phyloP scores from a whole-genome alignment of 2,113 vertebrate species.

The Geococcyx californianus region DNA sequence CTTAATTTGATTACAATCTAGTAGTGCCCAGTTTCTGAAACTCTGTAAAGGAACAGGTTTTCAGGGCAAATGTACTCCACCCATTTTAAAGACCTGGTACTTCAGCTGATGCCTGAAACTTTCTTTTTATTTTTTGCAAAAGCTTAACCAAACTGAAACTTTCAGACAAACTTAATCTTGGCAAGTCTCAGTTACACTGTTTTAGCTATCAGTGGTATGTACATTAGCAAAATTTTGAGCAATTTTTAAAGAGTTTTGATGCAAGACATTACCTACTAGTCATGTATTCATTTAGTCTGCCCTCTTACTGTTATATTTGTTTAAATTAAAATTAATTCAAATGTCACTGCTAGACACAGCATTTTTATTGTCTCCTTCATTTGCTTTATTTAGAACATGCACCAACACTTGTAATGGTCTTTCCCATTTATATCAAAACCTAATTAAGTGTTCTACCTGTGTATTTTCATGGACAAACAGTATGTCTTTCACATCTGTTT shows the following conservation, averaged over 20 bases:
- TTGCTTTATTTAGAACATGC: background rate
- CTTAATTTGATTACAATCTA: background rate
- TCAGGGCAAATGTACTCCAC: background rate
- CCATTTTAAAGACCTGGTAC: background rate
- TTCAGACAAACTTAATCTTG: background rate
- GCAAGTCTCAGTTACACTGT: background rate
- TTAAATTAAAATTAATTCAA: background rate
- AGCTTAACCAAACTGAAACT: background rate
- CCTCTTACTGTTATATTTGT: background rate
- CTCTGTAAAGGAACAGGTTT: background rate
- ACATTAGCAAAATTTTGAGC: background rate
- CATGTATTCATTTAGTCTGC: background rate
- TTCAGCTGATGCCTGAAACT: background rate
- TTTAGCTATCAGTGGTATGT: background rate
- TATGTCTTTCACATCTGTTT: background rate
- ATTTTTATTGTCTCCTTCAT: background rate
- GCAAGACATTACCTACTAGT: background rate
- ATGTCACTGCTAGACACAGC: background rate
- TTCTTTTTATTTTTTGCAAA: background rate
- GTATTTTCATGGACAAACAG: background rate
- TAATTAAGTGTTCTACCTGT: background rate
- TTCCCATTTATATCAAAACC: background rate
- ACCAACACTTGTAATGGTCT: background rate
- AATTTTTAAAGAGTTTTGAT: background rate
- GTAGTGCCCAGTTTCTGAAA: background rate